A percentile compares a stretch with the other conserved stretches of the same genome.
Conservation (phyloP, 1,140 invertebrate species). For the Catajapyx aquilonaris region DNA sequence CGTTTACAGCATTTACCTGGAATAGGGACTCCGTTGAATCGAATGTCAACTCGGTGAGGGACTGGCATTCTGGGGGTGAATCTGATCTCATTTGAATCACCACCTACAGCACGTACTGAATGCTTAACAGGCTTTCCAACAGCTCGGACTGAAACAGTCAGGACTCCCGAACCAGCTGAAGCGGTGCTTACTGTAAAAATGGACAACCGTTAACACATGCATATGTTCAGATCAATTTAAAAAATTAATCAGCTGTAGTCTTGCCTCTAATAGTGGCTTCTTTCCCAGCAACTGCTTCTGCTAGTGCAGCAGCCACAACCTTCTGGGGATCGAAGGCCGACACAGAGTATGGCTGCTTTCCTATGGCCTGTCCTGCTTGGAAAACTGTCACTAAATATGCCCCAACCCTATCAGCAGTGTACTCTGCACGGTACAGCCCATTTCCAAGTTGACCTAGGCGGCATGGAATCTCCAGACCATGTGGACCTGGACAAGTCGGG, state of each 20-base stretch:
- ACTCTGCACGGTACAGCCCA: conserved; percentile 29
- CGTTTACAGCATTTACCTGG: conserved; percentile 19
- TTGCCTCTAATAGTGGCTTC: conserved; percentile 55
- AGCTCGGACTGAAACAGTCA: conserved; percentile 53
- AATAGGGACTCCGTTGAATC: conserved; percentile 51
- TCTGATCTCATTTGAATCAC: conserved; percentile 62
- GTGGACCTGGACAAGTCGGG: conserved; percentile 23
- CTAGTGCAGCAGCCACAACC: conserved; percentile 53
- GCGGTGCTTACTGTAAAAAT: conserved; percentile 42
- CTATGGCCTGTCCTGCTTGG: conserved; percentile 29
- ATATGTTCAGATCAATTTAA: conserved; percentile 2
- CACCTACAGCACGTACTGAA: conserved; percentile 41
- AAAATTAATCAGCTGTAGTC: conserved; percentile 6
- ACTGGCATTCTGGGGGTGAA: conserved; percentile 63
- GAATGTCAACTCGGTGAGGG: conserved; percentile 56
- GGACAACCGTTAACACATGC: conserved; percentile 1
- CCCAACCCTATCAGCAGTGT: conserved; percentile 34
- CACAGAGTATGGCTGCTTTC: conserved; percentile 39
- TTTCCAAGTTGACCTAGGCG: conserved; percentile 25
- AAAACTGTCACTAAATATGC: conserved; percentile 28
- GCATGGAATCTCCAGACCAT: conserved; percentile 30
- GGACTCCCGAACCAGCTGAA: conserved; percentile 54
- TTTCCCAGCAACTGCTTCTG: conserved; percentile 59
- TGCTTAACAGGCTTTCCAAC: conserved; percentile 59
- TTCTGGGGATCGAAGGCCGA: conserved; percentile 68